Evolutionary conservation across 2,797 vertebrate species (phyloP), one percentile per base, ranked within the genome.

Genomic region (Myotis myotis): DNA sequence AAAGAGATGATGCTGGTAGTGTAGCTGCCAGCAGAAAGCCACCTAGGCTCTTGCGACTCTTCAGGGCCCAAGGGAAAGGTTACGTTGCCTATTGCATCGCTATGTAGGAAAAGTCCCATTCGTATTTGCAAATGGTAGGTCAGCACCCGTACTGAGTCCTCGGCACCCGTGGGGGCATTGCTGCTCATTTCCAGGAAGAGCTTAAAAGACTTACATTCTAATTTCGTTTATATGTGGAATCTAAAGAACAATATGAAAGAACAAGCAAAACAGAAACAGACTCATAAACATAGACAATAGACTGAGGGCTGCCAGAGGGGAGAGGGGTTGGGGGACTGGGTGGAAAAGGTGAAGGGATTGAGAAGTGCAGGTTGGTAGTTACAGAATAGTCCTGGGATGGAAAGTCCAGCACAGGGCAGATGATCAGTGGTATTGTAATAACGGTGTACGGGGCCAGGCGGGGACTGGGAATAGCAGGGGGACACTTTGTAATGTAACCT

Each of bases 21-120:
- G 64, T 33, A n/a, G 53, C 66, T 60, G 1, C 22, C n/a, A 57
- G 78, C 78, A 75, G 30, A 82, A 47, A 88, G 41, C 22, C 44
- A 36, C 25, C 28, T 5, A 5, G 44, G 75, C 30, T 17, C 78
- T 76, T 22, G 0, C 4, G 47, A 68, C 33, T 51, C 38, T 28
- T 44, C 11, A 49, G 78, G 51, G 47, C 25, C 6, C 16, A 12
- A 10, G 23, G 36, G 70, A 30, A 53, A 20, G 33, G 38, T 33
- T n/a, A 1, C 17, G 1, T 16, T 11, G 13, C 16, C 36, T 2
- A 0, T 25, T 10, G 30, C 16, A 33, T 55, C 15, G 6, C 25
- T 15, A 0, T 47, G 88, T 20, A 71, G 76, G 57, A 44, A 33
- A 55, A 64, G 30, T 30, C 13, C 2, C 2, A 30, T 49, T 60